phyloP scores from a whole-genome alignment of 2,113 vertebrate species.

The Crotalus helleri region DNA sequence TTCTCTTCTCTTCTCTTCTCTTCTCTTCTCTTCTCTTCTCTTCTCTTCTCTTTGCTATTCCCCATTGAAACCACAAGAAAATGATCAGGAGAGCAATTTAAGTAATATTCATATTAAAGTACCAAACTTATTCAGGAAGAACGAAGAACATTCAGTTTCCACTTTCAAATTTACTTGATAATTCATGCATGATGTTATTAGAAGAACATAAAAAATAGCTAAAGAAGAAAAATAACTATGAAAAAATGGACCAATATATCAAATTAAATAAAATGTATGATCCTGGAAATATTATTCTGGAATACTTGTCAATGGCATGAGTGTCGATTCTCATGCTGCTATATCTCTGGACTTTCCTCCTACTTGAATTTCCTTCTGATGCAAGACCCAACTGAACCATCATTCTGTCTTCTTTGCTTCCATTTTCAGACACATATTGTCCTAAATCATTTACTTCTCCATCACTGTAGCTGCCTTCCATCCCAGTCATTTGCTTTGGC shows the following conservation, averaged over 20 bases:
- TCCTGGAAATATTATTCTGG: constrained; percentile 91
- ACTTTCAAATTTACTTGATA: constrained; percentile 22
- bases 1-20: too few relatives aligned
- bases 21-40: too few relatives aligned
- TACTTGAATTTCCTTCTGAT: constrained; percentile 75
- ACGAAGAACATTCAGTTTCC: constrained; percentile 11
- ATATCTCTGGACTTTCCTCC: constrained; percentile 82
- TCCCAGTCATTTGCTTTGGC: constrained; percentile 75
- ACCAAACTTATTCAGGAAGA: background rate
- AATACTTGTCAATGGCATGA: constrained; percentile 97
- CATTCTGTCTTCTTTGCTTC: constrained; percentile 84
- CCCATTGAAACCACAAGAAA: background rate
- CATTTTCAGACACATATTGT: constrained; percentile 77
- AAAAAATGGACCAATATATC: constrained; percentile 99
- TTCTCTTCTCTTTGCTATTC: too few relatives aligned
- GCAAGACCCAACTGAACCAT: constrained; percentile 84
- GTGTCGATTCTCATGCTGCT: constrained; percentile 96
- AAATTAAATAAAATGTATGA: constrained; percentile 95
- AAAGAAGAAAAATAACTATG: constrained; percentile 62
- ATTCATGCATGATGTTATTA: background rate
- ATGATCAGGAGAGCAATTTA: background rate
- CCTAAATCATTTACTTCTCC: constrained; percentile 82
- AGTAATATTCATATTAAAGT: constrained; percentile 26
- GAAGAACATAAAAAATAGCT: constrained; percentile 22
- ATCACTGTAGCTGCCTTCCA: constrained; percentile 81